These are phyloP conservation scores for Archips xylosteana DNA, from an alignment of 2,888 invertebrate species.

Conservation along the genomic window DNA sequence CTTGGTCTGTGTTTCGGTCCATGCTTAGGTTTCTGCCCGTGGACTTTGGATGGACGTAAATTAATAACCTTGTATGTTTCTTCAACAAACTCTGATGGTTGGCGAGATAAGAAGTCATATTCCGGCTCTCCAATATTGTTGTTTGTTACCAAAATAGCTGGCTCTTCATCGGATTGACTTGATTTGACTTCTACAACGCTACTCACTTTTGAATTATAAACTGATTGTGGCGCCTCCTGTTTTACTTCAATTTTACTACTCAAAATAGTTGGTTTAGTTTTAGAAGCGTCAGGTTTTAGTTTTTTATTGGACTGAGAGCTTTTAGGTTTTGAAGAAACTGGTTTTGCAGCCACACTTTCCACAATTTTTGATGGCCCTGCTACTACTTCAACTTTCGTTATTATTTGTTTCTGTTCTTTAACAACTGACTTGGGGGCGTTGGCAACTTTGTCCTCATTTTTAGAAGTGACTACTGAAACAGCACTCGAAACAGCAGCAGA, in stretches of 20 bases:
- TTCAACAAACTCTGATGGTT: constrained; percentile 93
- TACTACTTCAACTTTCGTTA: constrained; percentile 85
- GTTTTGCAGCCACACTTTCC: constrained; percentile 68
- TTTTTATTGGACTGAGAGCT: constrained; percentile 62
- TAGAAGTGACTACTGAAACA: constrained; percentile 72
- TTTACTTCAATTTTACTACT: constrained; percentile 82
- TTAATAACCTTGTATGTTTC: constrained; percentile 94
- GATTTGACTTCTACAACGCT: constrained; percentile 85
- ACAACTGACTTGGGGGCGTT: constrained; percentile 77
- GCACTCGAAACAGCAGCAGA: constrained; percentile 73
- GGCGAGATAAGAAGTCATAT: constrained; percentile 93
- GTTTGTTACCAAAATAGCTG: constrained; percentile 87
- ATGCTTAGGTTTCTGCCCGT: constrained; percentile 77
- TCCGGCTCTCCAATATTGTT: constrained; percentile 93
- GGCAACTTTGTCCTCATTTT: constrained; percentile 76
- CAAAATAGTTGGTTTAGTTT: constrained; percentile 73
- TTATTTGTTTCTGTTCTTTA: constrained; percentile 78
- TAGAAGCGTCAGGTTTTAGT: constrained; percentile 64
- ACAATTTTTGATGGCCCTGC: constrained; percentile 81
- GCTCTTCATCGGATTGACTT: constrained; percentile 78
- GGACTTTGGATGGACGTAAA: constrained; percentile 88
- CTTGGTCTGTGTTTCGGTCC: constrained; percentile 73
- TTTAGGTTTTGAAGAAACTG: constrained; percentile 60
- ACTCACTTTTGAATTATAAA: constrained; percentile 76
- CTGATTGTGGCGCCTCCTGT: constrained; percentile 67